Conservation (phyloP, 2,113 vertebrate species). For the Archilochus colubris region DNA sequence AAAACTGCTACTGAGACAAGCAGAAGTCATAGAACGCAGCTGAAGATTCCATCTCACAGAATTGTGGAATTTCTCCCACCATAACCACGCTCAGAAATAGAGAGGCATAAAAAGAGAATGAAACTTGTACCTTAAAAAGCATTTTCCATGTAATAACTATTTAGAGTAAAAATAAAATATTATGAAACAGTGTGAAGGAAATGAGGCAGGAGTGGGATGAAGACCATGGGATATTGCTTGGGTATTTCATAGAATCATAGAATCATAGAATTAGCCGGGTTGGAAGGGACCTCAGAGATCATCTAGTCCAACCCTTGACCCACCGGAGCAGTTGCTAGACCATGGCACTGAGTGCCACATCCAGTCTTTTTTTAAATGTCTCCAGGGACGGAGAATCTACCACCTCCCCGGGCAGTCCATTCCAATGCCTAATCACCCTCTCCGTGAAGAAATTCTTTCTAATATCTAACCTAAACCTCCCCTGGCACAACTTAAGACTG, state of each 20-base stretch:
- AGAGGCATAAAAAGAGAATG: not conserved
- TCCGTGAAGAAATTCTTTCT: too few relatives aligned
- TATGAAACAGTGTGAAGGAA: not conserved
- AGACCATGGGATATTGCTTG: not conserved
- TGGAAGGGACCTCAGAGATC: too few relatives aligned
- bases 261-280: too few relatives aligned
- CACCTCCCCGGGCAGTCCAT: too few relatives aligned
- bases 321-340: too few relatives aligned
- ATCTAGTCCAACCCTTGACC: too few relatives aligned
- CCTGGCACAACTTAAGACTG: too few relatives aligned
- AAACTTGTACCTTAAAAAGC: not conserved
- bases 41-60: not conserved
- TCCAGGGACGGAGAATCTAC: too few relatives aligned
- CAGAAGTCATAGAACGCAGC: not conserved
- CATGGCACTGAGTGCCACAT: too few relatives aligned
- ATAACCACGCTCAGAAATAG: not conserved
- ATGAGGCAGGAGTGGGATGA: not conserved
- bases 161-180: not conserved
- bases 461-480: too few relatives aligned
- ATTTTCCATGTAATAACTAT: not conserved
- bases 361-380: too few relatives aligned
- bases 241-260: not conserved
- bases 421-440: too few relatives aligned
- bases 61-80: not conserved
- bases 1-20: not conserved